Base-by-base conservation (phyloP, 2,113 vertebrate genomes). In the Psammodynastes pulverulentus region DNA sequence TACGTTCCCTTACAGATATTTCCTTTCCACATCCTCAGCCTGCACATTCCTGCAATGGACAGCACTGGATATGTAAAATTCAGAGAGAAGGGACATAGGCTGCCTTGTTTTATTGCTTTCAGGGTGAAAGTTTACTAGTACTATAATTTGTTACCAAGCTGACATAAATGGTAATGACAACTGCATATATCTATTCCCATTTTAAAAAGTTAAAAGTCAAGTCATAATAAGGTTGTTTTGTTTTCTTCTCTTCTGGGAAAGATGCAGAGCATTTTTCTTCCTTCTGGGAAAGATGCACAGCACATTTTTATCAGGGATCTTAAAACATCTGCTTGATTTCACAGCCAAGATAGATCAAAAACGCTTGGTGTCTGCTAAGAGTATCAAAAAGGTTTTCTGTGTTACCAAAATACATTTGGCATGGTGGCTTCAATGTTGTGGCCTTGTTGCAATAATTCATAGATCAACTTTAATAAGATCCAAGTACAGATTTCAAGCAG, bases 251-350 rank as follows among this genome's bases (percentile, higher is more conserved):
- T 92, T 79, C 2, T 56, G 46, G 3, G 79, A 92, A 87, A 91
- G 52, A 6, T 3, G 0, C 4, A 51, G 90, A 84, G 92, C 8
- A 87, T 91, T 94, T 52, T 87, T 58, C 26, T 19, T 72, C 96
- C 90, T 91, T 89, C 88, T 94, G 94, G 91, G 94, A 95, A 92
- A 48, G 52, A 49, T 48, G 89, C 89, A 46, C 92, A 95, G 93
- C 92, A 95, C 87, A 12, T 90, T 89, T 92, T 90, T 94, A 9
- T 90, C 91, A 93, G 24, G 92, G 91, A 95, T 95, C 15, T 53
- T 95, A 94, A 95, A 97, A 95, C 93, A 95, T 95, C 91, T 96
- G 94, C 94, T 94, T 91, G 96, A 86, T 96, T 96, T 95, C 94
- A 89, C 93, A 95, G 91, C 85, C 93, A 43, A 94, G 95, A 92